Evolutionary conservation across 1,140 invertebrate genomes (phyloP).

Genomic region (Mamestra configurata): DNA sequence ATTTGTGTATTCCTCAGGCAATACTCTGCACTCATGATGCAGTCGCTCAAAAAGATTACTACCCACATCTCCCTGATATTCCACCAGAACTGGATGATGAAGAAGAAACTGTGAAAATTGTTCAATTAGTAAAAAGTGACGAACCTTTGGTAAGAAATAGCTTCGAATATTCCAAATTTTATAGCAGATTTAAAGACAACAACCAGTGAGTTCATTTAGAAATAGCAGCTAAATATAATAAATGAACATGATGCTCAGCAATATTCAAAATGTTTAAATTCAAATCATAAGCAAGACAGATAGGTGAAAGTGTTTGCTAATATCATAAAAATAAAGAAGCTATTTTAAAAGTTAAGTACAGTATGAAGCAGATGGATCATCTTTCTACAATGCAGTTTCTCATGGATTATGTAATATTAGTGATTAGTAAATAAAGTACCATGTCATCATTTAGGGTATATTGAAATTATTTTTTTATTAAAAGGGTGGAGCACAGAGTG

Average conservation of each 20-base stretch:
- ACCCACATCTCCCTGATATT: slow-evolving; percentile 96
- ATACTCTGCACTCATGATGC: slow-evolving; percentile 97
- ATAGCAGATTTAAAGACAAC: slow-evolving; percentile 19
- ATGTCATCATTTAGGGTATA: slow-evolving; percentile 55
- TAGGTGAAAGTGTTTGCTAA: slow-evolving; percentile 52
- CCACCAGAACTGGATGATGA: slow-evolving; percentile 96
- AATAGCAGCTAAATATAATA: slow-evolving; percentile 80
- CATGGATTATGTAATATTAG: slow-evolving; percentile 34
- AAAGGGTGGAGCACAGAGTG: slow-evolving; percentile 96
- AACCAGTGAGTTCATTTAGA: slow-evolving; percentile 76
- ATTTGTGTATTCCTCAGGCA: slow-evolving; percentile 89
- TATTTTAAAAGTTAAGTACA: neutral
- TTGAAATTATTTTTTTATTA: slow-evolving; percentile 84
- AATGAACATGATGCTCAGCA: slow-evolving; percentile 6
- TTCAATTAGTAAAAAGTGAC: slow-evolving; percentile 98
- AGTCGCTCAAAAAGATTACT: slow-evolving; percentile 98
- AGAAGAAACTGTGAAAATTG: slow-evolving; percentile 98
- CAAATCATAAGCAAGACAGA: neutral
- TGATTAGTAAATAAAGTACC: slow-evolving; percentile 43
- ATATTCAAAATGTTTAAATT: neutral
- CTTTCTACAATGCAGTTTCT: neutral
- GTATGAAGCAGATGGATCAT: slow-evolving; percentile 24
- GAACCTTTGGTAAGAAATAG: slow-evolving; percentile 95
- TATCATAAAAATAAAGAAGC: slow-evolving; percentile 4
- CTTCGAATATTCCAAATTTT: slow-evolving; percentile 35